phyloP scores from a whole-genome alignment of 1,140 invertebrate species.

The Ganaspis sp. region DNA sequence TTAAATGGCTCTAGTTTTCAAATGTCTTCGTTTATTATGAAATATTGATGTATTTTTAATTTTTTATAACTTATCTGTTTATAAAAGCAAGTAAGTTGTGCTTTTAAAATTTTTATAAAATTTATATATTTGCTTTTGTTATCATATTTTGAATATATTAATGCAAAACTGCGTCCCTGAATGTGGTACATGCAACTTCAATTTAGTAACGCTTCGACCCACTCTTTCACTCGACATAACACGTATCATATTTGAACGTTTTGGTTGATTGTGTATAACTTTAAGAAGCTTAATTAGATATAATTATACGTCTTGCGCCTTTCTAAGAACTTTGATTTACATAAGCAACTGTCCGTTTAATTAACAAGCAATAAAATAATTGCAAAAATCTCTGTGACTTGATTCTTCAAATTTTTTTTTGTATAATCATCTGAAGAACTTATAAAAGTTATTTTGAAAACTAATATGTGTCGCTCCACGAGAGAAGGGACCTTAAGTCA shows the following conservation, averaged over 20 bases:
- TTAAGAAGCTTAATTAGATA: background rate
- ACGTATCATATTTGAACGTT: background rate
- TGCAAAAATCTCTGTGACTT: too few species aligned
- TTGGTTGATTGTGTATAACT: background rate
- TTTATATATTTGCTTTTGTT: background rate
- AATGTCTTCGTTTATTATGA: too few species aligned
- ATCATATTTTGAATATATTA: too few species aligned
- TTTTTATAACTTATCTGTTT: too few species aligned
- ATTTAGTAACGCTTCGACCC: background rate
- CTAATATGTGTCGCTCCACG: too few species aligned
- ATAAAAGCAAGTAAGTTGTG: too few species aligned
- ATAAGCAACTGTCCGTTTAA: background rate
- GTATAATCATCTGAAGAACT: too few species aligned
- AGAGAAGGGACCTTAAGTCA: too few species aligned
- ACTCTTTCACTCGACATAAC: constrained; percentile 13
- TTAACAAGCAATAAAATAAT: background rate
- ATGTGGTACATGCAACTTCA: background rate
- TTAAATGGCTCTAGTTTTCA: too few species aligned
- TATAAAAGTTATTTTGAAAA: too few species aligned
- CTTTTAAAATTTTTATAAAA: background rate
- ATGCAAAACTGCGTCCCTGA: background rate
- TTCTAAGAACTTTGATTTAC: background rate
- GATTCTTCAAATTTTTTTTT: too few species aligned
- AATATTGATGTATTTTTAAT: too few species aligned
- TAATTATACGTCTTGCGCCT: background rate